Evolutionary conservation across 2,888 invertebrate species (phyloP), one percentile per base, ranked within the genome.

Genomic region (Chymomyza procnemis): DNA sequence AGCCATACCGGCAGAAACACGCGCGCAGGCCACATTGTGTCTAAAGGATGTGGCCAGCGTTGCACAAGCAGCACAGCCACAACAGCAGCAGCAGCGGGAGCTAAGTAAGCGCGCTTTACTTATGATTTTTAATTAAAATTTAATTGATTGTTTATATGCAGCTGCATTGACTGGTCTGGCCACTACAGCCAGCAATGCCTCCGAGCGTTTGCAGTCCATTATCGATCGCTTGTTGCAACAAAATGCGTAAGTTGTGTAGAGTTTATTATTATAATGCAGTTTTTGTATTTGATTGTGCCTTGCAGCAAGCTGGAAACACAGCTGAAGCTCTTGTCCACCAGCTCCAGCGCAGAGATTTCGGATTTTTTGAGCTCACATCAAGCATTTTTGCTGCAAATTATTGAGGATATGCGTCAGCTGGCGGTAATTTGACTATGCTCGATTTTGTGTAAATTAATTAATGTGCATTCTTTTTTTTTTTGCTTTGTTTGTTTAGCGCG

Each of bases 321-420:
- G 57, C 66, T 90, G 14, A 77, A 88, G 47, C 69, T 52, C 61
- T 67, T 90, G 21, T 66, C 86, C 18, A 85, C 83, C 6, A 76
- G 90, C 2, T 81, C 89, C 1, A 81, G 80, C 21, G 75, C 85
- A 12, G 81, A 90, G 71, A 88, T 90, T 58, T 80, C 87, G 0
- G 75, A 80, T n/a, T 89, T 90, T 64, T 68, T 91, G 2, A 86
- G 81, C 46, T 80, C 86, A 2, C 91, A 91, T 80, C 88, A 90
- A 56, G 68, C 80, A 22, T 89, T 89, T 64, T 67, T 91, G 12
- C 76, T 88, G 48, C 87, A 87, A 48, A 90, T 90, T 47, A 89
- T 91, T 58, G 86, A 83, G 67, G 89, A 91, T 73, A 88, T 91
- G 85, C 87, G 90, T 14, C 87, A 79, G 67, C 85, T 91, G 67